Evolutionary conservation across 2,797 vertebrate species (phyloP), one percentile per base, ranked within the genome.

Genomic region (Psittacula derbiana): DNA sequence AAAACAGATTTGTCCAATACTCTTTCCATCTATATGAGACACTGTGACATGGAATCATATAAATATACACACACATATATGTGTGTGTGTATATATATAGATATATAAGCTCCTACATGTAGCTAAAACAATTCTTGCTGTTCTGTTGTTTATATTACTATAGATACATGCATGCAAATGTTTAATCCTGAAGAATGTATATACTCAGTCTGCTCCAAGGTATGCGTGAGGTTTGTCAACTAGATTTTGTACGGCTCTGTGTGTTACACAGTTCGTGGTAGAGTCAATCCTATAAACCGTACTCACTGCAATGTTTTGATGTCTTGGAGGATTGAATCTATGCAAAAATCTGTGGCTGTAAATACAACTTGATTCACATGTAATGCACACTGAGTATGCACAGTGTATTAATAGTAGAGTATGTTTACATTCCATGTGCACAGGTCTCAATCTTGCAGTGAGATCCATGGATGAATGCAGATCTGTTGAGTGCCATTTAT

Each of bases 31-130:
- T n/a, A 4, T 71, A 82, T 46, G 71, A 87, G 15, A 44, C 27
- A 23, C 14, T 70, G 25, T 64, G 36, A 60, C 11, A 36, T 30
- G 25, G 31, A 74, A 13, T 70, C 25, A 21, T 66, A 21, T n/a
- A 43, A 58, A 83, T 28, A 31, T 4, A 41, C 0, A 20, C 0
- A 15, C 3, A 33, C 0, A 8, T 1, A 2, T 2, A 0, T 25
- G 4, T 61, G 4, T 75, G 2, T 25, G 2, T 3, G 8, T 74
- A 8, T 57, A 62, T 75, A 11, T 67, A 30, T 44, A n/a, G 50
- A 2, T 25, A 10, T 65, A 19, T 44, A n/a, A 60, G 64, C 27
- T 66, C 61, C 24, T 65, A 6, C 28, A 24, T 23, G 15, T 57
- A 61, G 11, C 16, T 67, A 43, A 79, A 89, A 1, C 20, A 72